phyloP scores from a whole-genome alignment of 2,888 invertebrate species.

The Temnothorax rugatulus region DNA sequence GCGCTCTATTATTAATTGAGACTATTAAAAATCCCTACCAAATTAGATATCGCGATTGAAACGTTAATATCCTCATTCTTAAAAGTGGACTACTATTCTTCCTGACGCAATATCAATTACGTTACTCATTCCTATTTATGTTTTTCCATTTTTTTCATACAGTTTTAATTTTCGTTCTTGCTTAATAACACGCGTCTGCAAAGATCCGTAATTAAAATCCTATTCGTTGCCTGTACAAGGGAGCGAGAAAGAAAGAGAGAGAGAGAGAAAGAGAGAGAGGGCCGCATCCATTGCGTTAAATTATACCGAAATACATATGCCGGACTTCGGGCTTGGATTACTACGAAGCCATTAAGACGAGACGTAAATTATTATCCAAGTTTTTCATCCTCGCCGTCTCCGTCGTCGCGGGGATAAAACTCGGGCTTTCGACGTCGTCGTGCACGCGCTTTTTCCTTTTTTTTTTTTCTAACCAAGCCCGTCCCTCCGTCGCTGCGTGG shows the following conservation, averaged over 20 bases:
- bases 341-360: slow-evolving; percentile 49
- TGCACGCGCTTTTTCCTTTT: slow-evolving; percentile 38
- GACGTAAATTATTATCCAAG: slow-evolving; percentile 81
- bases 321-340: slow-evolving; percentile 37
- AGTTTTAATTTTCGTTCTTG: neutral
- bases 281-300: neutral
- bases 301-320: slow-evolving; percentile 22
- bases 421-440: slow-evolving; percentile 65
- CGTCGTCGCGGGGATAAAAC: slow-evolving; percentile 73
- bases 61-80: slow-evolving; percentile 1
- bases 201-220: slow-evolving; percentile 23
- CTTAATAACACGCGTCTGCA: neutral
- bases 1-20: slow-evolving; percentile 34
- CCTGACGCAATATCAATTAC: neutral
- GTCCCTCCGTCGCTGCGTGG: slow-evolving; percentile 58
- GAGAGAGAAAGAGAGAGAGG: neutral
- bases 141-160: neutral
- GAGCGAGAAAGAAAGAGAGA: neutral
- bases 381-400: slow-evolving; percentile 76
- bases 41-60: slow-evolving; percentile 23
- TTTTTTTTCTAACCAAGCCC: slow-evolving; percentile 22
- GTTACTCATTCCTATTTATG: neutral
- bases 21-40: slow-evolving; percentile 27
- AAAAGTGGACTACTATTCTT: slow-evolving; percentile 1
- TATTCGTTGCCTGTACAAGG: neutral